Evolutionary conservation across 2,797 vertebrate genomes (phyloP).

Genomic region (Pseudochaenichthys georgianus): DNA sequence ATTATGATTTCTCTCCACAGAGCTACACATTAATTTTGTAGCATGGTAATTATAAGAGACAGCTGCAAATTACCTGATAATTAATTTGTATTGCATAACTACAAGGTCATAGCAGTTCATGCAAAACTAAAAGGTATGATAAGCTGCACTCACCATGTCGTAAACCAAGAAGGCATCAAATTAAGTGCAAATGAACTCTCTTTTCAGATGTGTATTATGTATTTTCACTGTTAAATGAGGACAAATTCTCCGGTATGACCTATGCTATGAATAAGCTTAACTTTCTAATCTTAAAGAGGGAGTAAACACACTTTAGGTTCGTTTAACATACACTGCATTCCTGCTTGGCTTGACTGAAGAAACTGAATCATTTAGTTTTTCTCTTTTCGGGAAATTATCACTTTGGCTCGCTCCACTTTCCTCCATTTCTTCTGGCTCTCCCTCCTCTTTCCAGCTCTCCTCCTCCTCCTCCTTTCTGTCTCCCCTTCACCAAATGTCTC

Average conservation of each 20-base stretch:
- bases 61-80: not conserved
- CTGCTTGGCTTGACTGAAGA: not conserved
- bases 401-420: constrained; percentile 4
- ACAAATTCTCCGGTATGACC: not conserved
- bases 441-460: not conserved
- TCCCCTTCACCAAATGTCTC: constrained; percentile 11
- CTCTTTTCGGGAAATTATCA: constrained; percentile 27
- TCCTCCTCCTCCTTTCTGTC: constrained; percentile 6
- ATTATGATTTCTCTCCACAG: not conserved
- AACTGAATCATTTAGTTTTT: constrained; percentile 40
- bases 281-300: not conserved
- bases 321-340: constrained; percentile 10
- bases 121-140: constrained; percentile 16
- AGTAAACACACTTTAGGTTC: not conserved
- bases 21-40: not conserved
- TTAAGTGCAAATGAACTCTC: not conserved
- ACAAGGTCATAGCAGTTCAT: constrained; percentile 8
- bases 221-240: not conserved
- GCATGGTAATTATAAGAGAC: not conserved
- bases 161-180: not conserved
- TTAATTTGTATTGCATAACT: constrained; percentile 11
- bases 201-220: not conserved
- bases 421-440: constrained; percentile 9
- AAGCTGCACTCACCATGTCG: not conserved
- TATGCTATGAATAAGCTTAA: not conserved